A percentile compares a stretch with the other conserved stretches of the same genome.
Conservation (phyloP, 2,888 invertebrate genomes). For the Gymnocheta viridis region DNA sequence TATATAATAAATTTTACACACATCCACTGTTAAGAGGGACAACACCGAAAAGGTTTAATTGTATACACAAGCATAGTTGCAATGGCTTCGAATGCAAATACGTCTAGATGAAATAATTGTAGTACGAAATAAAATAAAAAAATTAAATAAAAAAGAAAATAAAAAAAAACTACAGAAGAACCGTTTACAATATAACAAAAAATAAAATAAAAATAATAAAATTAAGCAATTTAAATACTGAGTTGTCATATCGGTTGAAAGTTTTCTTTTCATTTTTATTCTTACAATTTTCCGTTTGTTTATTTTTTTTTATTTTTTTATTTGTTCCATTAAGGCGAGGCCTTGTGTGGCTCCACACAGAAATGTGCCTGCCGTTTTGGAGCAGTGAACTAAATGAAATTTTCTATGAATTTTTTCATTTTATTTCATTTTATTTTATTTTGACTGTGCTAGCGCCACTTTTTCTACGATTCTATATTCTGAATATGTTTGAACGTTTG, state of each 20-base stretch:
- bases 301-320: not conserved
- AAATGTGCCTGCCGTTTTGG: slow-evolving; percentile 34
- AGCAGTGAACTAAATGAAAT: slow-evolving; percentile 32
- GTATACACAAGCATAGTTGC: slow-evolving; percentile 15
- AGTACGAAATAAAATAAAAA: slow-evolving; percentile 8
- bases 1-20: not conserved
- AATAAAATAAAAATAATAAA: slow-evolving; percentile 38
- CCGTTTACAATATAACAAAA: slow-evolving; percentile 15
- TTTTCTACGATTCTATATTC: slow-evolving; percentile 11
- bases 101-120: slow-evolving; percentile 34
- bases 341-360: slow-evolving; percentile 25
- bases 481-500: not conserved
- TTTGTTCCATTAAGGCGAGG: slow-evolving; percentile 7
- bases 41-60: slow-evolving; percentile 27
- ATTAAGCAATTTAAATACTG: slow-evolving; percentile 66
- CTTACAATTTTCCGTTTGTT: not conserved
- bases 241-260: slow-evolving; percentile 60
- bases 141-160: not conserved
- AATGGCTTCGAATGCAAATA: slow-evolving; percentile 51
- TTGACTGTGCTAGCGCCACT: slow-evolving; percentile 18
- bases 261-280: slow-evolving; percentile 30
- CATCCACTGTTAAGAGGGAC: not conserved
- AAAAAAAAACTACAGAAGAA: not conserved
- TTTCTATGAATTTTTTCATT: not conserved
- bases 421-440: not conserved